Evolutionary conservation across 2,888 invertebrate species (phyloP).

Genomic region (Phaedon cochleariae): DNA sequence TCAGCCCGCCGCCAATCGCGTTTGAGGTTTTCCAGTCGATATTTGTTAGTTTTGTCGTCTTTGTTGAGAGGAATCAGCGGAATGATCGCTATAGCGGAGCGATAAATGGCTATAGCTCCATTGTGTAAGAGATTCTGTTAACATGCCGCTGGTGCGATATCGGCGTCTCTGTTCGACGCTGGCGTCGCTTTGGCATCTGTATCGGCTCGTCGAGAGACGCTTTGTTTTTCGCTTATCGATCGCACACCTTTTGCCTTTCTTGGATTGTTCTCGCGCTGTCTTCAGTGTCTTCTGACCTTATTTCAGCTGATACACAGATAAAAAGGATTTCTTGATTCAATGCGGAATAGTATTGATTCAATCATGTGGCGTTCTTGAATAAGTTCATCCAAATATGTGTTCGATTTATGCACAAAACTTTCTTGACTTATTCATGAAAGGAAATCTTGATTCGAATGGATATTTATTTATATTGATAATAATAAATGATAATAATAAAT

Average conservation of each 20-base stretch:
- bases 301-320: not conserved
- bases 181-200: slow-evolving; percentile 6
- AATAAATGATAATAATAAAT: no score
- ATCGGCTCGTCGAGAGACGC: not conserved
- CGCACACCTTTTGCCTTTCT: slow-evolving; percentile 6
- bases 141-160: slow-evolving; percentile 45
- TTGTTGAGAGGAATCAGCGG: slow-evolving; percentile 57
- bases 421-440: no score
- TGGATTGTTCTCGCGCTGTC: not conserved
- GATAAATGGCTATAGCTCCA: slow-evolving; percentile 57
- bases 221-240: slow-evolving; percentile 34
- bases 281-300: slow-evolving; percentile 17
- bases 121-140: slow-evolving; percentile 52
- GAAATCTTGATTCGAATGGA: no score
- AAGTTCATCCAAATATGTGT: no score
- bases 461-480: no score
- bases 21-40: slow-evolving; percentile 62
- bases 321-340: no score
- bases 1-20: slow-evolving; percentile 59
- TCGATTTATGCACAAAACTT: no score
- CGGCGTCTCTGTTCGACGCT: slow-evolving; percentile 37
- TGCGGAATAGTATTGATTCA: no score
- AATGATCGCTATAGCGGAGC: slow-evolving; percentile 56
- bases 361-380: no score
- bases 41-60: slow-evolving; percentile 57